Percentiles rank a stretch among this genome's conserved stretches.
Conservation (phyloP, 2,888 invertebrate species). For the Nebria salina region DNA sequence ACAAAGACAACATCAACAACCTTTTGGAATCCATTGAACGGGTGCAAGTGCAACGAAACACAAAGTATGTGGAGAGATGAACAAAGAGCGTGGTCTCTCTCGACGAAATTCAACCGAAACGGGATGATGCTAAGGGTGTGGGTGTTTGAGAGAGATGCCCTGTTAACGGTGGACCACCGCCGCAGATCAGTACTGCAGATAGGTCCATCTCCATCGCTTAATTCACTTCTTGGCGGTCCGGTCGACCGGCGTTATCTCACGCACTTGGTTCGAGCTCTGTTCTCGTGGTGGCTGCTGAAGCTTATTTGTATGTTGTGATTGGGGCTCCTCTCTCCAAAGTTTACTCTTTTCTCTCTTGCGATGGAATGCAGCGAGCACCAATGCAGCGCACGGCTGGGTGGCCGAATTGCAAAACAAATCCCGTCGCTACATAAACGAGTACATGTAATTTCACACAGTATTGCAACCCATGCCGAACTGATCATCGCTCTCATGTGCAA, state of each 20-base stretch:
- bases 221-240: slow-evolving; percentile 22
- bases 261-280: slow-evolving; percentile 5
- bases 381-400: slow-evolving; percentile 31
- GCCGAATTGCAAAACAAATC: slow-evolving; percentile 43
- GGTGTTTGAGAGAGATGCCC: slow-evolving; percentile 22
- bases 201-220: slow-evolving; percentile 27
- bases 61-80: slow-evolving; percentile 14
- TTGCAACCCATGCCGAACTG: slow-evolving; percentile 10
- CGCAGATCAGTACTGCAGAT: slow-evolving; percentile 41
- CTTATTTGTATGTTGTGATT: slow-evolving; percentile 41
- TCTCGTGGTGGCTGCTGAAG: background rate
- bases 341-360: slow-evolving; percentile 3
- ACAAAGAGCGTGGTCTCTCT: slow-evolving; percentile 12
- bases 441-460: slow-evolving; percentile 38
- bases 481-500: background rate
- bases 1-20: slow-evolving; percentile 13
- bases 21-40: background rate
- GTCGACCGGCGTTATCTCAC: background rate
- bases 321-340: slow-evolving; percentile 22
- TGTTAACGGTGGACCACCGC: slow-evolving; percentile 26
- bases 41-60: slow-evolving; percentile 4
- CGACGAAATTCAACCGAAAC: slow-evolving; percentile 2
- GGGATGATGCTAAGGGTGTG: background rate
- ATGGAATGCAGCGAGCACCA: slow-evolving; percentile 1
- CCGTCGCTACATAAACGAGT: slow-evolving; percentile 3